Base-by-base conservation (phyloP, 2,797 vertebrate genomes). In the Falco berigora region DNA sequence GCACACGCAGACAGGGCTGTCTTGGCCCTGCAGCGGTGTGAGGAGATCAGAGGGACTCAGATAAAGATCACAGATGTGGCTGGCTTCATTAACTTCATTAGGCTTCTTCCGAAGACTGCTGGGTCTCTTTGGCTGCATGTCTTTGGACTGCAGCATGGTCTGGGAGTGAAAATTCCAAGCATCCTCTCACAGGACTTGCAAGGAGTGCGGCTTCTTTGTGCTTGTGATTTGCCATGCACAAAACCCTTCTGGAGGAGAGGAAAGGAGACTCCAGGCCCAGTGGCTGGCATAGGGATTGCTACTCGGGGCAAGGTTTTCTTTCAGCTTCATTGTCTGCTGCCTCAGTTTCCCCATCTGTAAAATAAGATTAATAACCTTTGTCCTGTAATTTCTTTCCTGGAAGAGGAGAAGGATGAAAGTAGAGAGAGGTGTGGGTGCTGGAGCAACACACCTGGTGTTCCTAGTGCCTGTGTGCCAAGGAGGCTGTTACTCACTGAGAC, bases 1-100 rank as follows among this genome's bases (percentile, higher is more conserved):
- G 76, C 0, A 0, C 56, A 4, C 2, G 0, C 87, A 89, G 81
- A 74, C 66, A 24, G 68, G 55, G 69, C 92, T 80, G 38, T 62
- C 83, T 24, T 20, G 67, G 67, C 77, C 67, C 55, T 24, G 40
- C 56, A 50, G 63, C 68, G 32, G 13, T 62, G 58, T 78, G 81
- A 66, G 66, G 93, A 94, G 91, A 89, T 91, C 91, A 94, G 80
- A 94, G 77, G 7, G 4, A 36, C 71, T 61, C 38, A 14, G 71
- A 91, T 91, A 61, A 85, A 38, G 53, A 89, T 89, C 92, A 40
- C 58, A 68, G 62, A 46, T 53, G 50, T 1, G 61, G n/a, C 49
- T 68, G 81, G 62, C 69, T 89, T 72, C 23, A n/a, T n/a, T 56
- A 49, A 18, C 68, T 55, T 88, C 5, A 1, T 62, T 32, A 74